A percentile compares a stretch with the other conserved stretches of the same genome.
phyloP scores from a whole-genome alignment of 2,888 invertebrate species.

The Rotaria magnacalcarata region DNA sequence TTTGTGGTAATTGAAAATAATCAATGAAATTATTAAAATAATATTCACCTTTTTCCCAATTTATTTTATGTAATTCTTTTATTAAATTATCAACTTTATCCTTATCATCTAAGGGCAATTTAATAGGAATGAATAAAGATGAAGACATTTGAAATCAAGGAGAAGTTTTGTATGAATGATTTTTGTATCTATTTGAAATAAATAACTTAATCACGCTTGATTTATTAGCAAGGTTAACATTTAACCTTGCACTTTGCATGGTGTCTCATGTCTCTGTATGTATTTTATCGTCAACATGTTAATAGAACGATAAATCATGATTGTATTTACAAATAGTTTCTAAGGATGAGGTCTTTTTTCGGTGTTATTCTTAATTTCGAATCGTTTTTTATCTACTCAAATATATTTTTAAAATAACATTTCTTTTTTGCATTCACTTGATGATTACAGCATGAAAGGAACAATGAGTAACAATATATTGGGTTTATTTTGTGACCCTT shows the following conservation, averaged over 20 bases:
- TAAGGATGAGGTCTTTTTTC: too few relatives aligned
- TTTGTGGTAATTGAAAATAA: slow-evolving; percentile 44
- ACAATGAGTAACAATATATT: too few relatives aligned
- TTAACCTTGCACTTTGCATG: background rate
- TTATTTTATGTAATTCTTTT: background rate
- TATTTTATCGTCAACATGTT: background rate
- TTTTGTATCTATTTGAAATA: background rate
- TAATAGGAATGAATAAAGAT: background rate
- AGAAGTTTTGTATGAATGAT: background rate
- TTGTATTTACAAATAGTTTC: too few relatives aligned
- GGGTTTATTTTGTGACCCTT: too few relatives aligned
- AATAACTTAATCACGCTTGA: background rate
- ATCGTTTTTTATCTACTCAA: too few relatives aligned
- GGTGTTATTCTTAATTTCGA: too few relatives aligned
- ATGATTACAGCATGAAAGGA: too few relatives aligned
- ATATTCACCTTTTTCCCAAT: slow-evolving; percentile 26
- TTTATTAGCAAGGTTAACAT: background rate
- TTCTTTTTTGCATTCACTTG: too few relatives aligned
- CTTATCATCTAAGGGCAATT: background rate
- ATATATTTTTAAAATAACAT: too few relatives aligned
- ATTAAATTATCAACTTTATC: background rate
- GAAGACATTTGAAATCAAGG: background rate
- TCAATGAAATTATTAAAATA: slow-evolving; percentile 38
- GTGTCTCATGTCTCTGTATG: background rate
- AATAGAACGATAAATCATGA: too few relatives aligned